A percentile compares a stretch with the other conserved stretches of the same genome.
Evolutionary conservation across 2,888 invertebrate genomes (phyloP).

Genomic region (Sarcophaga caerulescens): DNA sequence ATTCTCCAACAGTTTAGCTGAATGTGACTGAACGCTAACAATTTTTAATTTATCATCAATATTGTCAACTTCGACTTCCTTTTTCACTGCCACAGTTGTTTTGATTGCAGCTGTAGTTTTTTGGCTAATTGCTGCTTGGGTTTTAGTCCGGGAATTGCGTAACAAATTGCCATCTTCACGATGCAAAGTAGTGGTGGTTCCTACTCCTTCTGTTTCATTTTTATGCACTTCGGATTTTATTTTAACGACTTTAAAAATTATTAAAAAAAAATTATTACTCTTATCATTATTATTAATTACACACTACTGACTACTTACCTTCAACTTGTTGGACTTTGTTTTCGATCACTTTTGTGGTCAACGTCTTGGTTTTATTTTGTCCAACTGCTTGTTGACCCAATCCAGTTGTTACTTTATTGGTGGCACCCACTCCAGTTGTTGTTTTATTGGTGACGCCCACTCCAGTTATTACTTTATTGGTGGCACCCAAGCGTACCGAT

Average conservation of each 20-base stretch:
- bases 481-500: constrained; percentile 73
- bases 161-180: constrained; percentile 80
- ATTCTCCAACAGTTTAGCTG: constrained; percentile 72
- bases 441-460: constrained; percentile 34
- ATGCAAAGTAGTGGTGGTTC: constrained; percentile 69
- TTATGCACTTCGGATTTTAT: constrained; percentile 38
- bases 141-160: constrained; percentile 77
- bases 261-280: background rate
- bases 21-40: constrained; percentile 70
- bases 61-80: constrained; percentile 2
- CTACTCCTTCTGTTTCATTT: constrained; percentile 20
- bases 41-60: constrained; percentile 66
- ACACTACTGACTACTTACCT: constrained; percentile 64
- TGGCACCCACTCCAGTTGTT: constrained; percentile 54
- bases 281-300: too few relatives aligned
- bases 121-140: constrained; percentile 75
- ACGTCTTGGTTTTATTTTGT: constrained; percentile 72
- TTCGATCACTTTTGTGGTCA: constrained; percentile 76
- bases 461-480: constrained; percentile 44
- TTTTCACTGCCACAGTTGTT: constrained; percentile 38
- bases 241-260: constrained; percentile 1
- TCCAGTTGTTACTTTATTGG: constrained; percentile 42
- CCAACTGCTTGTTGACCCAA: constrained; percentile 60
- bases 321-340: constrained; percentile 72
- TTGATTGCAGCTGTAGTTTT: constrained; percentile 47